phyloP scores from a whole-genome alignment of 2,797 vertebrate species.

The Sarcophilus harrisii region DNA sequence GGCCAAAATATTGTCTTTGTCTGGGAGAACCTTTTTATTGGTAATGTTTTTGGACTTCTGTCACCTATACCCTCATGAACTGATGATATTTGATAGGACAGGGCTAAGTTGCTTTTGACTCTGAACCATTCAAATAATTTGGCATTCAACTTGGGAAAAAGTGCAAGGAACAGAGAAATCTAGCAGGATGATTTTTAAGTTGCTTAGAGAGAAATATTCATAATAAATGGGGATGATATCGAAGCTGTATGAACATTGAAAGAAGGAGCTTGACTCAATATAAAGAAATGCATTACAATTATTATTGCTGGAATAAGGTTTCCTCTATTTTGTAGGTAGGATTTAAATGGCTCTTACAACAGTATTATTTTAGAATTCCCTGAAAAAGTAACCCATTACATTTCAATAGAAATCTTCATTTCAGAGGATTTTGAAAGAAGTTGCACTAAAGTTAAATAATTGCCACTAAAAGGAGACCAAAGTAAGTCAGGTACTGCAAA shows the following conservation, averaged over 20 bases:
- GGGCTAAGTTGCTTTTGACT: constrained; percentile 73
- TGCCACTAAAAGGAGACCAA: not conserved
- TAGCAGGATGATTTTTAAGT: not conserved
- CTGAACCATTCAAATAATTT: constrained; percentile 59
- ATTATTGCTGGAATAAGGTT: not conserved
- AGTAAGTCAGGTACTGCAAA: not conserved
- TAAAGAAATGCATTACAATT: not conserved
- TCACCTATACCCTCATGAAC: constrained; percentile 61
- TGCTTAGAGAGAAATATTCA: constrained; percentile 10
- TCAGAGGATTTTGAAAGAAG: not conserved
- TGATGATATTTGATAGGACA: constrained; percentile 70
- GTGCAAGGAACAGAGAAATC: not conserved
- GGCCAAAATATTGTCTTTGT: constrained; percentile 14
- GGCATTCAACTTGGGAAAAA: constrained; percentile 11
- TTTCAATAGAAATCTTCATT: not conserved
- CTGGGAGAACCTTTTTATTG: constrained; percentile 69
- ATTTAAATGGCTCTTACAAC: not conserved
- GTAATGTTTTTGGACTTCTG: constrained; percentile 44
- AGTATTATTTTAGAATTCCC: not conserved
- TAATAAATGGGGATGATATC: not conserved
- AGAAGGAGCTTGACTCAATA: not conserved
- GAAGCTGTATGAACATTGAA: not conserved
- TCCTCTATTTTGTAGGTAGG: not conserved
- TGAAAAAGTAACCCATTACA: not conserved
- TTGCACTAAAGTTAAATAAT: not conserved